Conservation (phyloP, 2,888 invertebrate species). For the Lasioglossum morio region DNA sequence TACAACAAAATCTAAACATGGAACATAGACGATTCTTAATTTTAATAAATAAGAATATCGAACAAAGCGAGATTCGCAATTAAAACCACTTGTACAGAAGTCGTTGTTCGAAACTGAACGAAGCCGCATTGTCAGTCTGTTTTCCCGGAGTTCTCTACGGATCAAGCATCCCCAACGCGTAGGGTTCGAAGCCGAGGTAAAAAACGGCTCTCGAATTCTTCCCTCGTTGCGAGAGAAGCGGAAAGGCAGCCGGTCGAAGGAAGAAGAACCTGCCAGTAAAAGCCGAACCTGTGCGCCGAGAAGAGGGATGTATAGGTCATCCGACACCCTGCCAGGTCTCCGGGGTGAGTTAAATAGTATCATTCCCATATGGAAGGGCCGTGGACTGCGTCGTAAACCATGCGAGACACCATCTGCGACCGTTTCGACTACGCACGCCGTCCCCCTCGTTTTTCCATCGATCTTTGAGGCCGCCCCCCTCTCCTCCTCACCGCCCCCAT, state of each 20-base stretch:
- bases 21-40: too few species aligned
- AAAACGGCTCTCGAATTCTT: not conserved
- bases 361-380: conserved; percentile 74
- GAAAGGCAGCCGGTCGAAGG: not conserved
- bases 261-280: conserved; percentile 59
- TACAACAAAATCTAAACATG: too few species aligned
- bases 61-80: too few species aligned
- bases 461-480: conserved; percentile 31
- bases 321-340: conserved; percentile 70
- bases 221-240: not conserved
- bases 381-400: conserved; percentile 75
- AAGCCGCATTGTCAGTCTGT: not conserved
- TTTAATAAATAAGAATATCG: too few species aligned
- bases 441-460: conserved; percentile 63
- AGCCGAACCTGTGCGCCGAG: conserved; percentile 44
- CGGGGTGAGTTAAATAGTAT: conserved; percentile 72
- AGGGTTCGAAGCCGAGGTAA: not conserved
- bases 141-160: not conserved
- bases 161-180: not conserved
- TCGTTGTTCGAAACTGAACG: not conserved
- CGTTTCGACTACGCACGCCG: conserved; percentile 57
- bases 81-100: too few species aligned
- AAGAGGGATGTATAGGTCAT: conserved; percentile 61
- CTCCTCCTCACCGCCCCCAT: not conserved
- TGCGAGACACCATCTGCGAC: conserved; percentile 77